A percentile compares a stretch with the other conserved stretches of the same genome.
phyloP scores from a whole-genome alignment of 2,888 invertebrate genomes.

The Gandaritis pyraliata region DNA sequence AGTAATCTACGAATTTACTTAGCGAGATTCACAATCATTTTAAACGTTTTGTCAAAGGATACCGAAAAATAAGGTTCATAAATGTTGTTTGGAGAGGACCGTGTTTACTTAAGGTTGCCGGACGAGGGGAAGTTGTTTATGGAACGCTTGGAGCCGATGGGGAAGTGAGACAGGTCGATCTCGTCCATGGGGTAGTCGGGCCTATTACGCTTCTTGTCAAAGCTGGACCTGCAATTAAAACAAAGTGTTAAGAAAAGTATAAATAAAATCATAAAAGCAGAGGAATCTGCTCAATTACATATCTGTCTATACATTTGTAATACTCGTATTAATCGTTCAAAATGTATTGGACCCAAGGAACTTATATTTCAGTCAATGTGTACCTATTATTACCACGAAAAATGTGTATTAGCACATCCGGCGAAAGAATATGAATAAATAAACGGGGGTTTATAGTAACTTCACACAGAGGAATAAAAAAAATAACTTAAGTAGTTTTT shows the following conservation, averaged over 20 bases:
- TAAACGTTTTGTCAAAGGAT: conserved; percentile 18
- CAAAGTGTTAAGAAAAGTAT: neutral
- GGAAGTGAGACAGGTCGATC: conserved; percentile 76
- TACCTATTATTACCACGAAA: too few relatives aligned
- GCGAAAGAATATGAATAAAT: too few relatives aligned
- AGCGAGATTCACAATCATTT: conserved; percentile 30
- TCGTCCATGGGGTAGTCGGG: conserved; percentile 78
- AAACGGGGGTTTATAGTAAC: too few relatives aligned
- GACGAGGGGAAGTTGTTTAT: conserved; percentile 26
- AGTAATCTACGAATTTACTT: conserved; percentile 19
- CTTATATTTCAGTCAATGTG: too few relatives aligned
- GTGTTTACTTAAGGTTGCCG: conserved; percentile 36
- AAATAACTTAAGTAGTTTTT: too few relatives aligned
- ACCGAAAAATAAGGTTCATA: conserved; percentile 25
- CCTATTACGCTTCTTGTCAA: conserved; percentile 69
- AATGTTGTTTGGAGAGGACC: conserved; percentile 22
- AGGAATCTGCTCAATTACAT: too few relatives aligned
- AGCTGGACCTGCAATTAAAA: conserved; percentile 50
- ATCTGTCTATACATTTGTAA: too few relatives aligned
- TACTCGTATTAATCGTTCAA: too few relatives aligned
- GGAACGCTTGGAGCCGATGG: conserved; percentile 73
- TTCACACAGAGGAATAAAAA: too few relatives aligned
- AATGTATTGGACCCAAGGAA: too few relatives aligned
- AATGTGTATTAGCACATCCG: too few relatives aligned
- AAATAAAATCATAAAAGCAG: too few relatives aligned